phyloP scores from a whole-genome alignment of 2,888 invertebrate species.

The Agonopterix arenella region DNA sequence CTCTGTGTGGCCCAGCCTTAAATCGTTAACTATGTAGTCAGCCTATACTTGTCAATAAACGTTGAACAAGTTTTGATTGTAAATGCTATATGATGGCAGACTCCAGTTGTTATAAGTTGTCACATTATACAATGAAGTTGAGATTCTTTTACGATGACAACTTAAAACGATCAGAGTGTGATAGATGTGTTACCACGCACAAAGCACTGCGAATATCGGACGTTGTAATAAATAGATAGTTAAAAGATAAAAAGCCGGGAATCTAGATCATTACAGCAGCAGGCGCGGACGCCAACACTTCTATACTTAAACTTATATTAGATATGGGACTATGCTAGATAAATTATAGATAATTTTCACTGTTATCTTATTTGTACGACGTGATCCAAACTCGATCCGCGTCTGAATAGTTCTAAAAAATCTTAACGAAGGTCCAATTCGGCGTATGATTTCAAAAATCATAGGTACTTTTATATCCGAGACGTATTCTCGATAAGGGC shows the following conservation, averaged over 20 bases:
- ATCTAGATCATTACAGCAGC: background rate
- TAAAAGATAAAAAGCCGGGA: background rate
- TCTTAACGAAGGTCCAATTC: constrained; percentile 51
- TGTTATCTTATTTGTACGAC: background rate
- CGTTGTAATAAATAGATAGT: constrained; percentile 25
- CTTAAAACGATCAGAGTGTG: no score
- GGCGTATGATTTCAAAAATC: constrained; percentile 29
- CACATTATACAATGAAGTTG: no score
- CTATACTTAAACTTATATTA: no score
- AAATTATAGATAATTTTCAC: no score
- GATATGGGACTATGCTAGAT: no score
- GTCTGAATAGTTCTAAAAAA: constrained; percentile 15
- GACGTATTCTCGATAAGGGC: constrained; percentile 17
- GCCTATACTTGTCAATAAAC: no score
- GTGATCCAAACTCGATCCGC: background rate
- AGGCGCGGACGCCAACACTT: background rate
- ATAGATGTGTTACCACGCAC: constrained; percentile 26
- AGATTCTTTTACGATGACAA: constrained; percentile 5
- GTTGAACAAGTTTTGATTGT: no score
- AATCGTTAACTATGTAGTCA: no score
- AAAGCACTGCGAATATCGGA: constrained; percentile 34
- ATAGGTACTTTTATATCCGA: no score
- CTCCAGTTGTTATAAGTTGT: no score
- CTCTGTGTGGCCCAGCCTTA: no score
- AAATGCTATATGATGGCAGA: no score